These are phyloP conservation scores for Romanogobio albipinnatus DNA, from an alignment of 2,113 vertebrate species.

Conservation along the genomic window DNA sequence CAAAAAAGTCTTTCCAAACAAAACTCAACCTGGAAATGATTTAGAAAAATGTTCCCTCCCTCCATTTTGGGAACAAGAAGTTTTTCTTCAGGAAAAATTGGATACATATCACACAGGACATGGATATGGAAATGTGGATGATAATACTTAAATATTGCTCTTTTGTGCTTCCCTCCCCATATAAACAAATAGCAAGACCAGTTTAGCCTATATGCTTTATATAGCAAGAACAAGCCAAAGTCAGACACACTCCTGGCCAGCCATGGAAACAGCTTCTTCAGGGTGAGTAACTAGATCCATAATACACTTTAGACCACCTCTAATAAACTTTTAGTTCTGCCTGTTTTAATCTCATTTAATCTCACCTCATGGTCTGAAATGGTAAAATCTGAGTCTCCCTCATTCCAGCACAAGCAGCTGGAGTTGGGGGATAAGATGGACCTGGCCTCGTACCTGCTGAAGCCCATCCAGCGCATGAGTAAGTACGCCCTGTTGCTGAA, in stretches of 20 bases:
- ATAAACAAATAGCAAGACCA: slow-evolving; percentile 79
- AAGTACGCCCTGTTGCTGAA: slow-evolving; percentile 93
- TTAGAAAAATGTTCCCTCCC: slow-evolving; percentile 11
- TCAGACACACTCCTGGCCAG: slow-evolving; percentile 83
- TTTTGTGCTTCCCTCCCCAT: slow-evolving; percentile 46
- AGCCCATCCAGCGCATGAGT: slow-evolving; percentile 97
- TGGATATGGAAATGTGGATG: slow-evolving; percentile 3
- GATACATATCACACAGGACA: no score
- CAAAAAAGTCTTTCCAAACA: slow-evolving; percentile 40
- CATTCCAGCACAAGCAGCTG: slow-evolving; percentile 86
- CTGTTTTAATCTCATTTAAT: no score
- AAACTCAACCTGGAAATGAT: slow-evolving; percentile 46
- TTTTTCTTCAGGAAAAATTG: slow-evolving; percentile 25
- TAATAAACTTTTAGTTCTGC: neutral
- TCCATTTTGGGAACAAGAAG: slow-evolving; percentile 21
- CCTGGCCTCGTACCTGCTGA: slow-evolving; percentile 92
- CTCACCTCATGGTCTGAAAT: neutral
- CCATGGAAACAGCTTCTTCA: slow-evolving; percentile 85
- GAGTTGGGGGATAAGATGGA: slow-evolving; percentile 94
- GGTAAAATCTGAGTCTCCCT: neutral
- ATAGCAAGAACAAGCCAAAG: slow-evolving; percentile 88
- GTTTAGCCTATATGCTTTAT: slow-evolving; percentile 86
- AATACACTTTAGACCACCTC: neutral
- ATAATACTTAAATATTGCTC: slow-evolving; percentile 1
- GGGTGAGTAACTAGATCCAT: slow-evolving; percentile 70